Evolutionary conservation across 2,797 vertebrate genomes (phyloP).

Genomic region (Liasis olivaceus): DNA sequence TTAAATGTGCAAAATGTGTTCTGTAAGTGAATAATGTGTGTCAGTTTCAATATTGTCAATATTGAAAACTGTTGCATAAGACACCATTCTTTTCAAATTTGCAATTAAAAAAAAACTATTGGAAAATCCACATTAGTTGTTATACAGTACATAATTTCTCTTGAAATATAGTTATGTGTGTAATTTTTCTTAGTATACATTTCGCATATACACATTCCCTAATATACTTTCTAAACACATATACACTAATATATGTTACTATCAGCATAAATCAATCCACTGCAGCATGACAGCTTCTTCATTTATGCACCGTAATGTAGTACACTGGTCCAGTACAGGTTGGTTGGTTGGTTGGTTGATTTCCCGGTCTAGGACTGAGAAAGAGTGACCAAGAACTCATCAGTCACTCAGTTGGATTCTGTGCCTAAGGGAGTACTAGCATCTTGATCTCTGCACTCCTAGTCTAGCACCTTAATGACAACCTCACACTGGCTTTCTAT

Average conservation of each 20-base stretch:
- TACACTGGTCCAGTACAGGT: not conserved
- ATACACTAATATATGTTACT: not conserved
- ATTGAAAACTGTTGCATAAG: not conserved
- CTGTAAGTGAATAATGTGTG: not conserved
- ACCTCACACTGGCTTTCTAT: not conserved
- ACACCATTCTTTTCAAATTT: not conserved
- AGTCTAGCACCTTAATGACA: not conserved
- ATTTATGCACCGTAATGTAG: not conserved
- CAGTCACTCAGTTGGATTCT: not conserved
- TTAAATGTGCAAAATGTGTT: not conserved
- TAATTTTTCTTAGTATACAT: not conserved
- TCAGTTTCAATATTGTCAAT: not conserved
- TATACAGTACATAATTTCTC: not conserved
- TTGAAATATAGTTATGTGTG: not conserved
- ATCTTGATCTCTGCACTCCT: not conserved
- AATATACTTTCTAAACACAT: not conserved
- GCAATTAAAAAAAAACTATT: not conserved
- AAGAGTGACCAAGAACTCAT: not conserved
- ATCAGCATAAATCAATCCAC: not conserved
- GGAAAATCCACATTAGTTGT: not conserved
- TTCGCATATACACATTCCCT: not conserved
- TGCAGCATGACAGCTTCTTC: not conserved
- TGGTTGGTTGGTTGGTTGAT: not conserved
- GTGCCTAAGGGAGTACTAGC: not conserved
- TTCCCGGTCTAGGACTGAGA: not conserved